Evolutionary conservation across 2,888 invertebrate species (phyloP).

Genomic region (Lasioglossum pauxillum): DNA sequence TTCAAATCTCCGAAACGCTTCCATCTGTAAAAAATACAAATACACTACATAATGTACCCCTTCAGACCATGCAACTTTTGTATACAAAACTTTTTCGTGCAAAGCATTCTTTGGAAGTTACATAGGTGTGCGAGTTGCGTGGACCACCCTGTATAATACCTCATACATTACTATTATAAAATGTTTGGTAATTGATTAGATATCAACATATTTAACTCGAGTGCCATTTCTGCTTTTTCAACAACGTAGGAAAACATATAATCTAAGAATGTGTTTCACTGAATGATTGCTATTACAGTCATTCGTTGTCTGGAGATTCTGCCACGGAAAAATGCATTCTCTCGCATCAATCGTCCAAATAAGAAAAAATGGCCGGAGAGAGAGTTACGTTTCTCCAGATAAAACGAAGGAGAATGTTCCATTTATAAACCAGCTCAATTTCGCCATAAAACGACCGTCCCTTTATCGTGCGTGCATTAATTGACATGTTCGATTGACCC

Average conservation of each 20-base stretch:
- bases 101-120: no score
- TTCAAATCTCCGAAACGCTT: no score
- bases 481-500: constrained; percentile 47
- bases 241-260: neutral
- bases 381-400: neutral
- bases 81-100: no score
- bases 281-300: neutral
- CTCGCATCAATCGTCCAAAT: neutral
- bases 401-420: neutral
- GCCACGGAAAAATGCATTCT: neutral
- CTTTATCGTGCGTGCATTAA: constrained; percentile 32
- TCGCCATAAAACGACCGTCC: constrained; percentile 36
- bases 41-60: no score
- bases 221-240: no score
- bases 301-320: neutral
- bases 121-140: no score
- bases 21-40: no score
- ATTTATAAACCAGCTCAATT: constrained; percentile 44
- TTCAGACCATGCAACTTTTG: no score
- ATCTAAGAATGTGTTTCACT: neutral
- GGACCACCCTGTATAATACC: no score
- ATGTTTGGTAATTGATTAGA: no score
- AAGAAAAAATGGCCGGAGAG: neutral
- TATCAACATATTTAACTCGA: no score
- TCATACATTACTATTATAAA: no score